Evolutionary conservation across 2,888 invertebrate genomes (phyloP).

Genomic region (Horisme vitalbata): DNA sequence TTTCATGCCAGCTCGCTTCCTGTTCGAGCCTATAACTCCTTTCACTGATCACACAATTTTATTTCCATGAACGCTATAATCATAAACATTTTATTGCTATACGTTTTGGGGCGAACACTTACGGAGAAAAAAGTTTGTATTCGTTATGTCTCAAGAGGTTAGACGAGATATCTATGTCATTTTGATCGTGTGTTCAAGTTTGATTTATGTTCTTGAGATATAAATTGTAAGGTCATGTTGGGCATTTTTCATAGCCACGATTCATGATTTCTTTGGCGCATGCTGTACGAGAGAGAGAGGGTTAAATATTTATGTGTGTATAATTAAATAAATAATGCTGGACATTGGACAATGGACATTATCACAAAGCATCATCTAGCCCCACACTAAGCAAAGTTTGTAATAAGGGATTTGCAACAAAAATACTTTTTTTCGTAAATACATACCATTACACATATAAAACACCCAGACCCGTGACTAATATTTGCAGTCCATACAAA

Average conservation of each 20-base stretch:
- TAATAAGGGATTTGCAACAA: no score
- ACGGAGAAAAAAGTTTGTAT: slow-evolving; percentile 34
- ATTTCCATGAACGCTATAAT: slow-evolving; percentile 75
- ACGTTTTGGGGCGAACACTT: slow-evolving; percentile 71
- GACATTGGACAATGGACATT: no score
- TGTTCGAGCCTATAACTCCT: slow-evolving; percentile 54
- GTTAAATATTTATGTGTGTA: no score
- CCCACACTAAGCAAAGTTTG: no score
- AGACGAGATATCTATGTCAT: slow-evolving; percentile 67
- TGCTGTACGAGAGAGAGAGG: no score
- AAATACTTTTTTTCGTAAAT: no score
- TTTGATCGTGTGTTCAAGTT: slow-evolving; percentile 65
- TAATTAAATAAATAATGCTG: no score
- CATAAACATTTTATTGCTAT: slow-evolving; percentile 78
- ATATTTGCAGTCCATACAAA: no score
- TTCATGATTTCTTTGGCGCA: slow-evolving; percentile 12
- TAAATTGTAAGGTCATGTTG: slow-evolving; percentile 32
- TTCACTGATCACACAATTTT: slow-evolving; percentile 70
- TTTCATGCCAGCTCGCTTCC: slow-evolving; percentile 47
- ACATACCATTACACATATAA: no score
- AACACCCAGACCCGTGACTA: no score
- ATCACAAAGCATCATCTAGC: no score
- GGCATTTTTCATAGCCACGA: slow-evolving; percentile 48
- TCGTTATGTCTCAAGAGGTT: slow-evolving; percentile 60
- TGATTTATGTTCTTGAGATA: slow-evolving; percentile 72